Evolutionary conservation across 2,797 vertebrate species (phyloP).

Genomic region (Hemitrygon akajei): DNA sequence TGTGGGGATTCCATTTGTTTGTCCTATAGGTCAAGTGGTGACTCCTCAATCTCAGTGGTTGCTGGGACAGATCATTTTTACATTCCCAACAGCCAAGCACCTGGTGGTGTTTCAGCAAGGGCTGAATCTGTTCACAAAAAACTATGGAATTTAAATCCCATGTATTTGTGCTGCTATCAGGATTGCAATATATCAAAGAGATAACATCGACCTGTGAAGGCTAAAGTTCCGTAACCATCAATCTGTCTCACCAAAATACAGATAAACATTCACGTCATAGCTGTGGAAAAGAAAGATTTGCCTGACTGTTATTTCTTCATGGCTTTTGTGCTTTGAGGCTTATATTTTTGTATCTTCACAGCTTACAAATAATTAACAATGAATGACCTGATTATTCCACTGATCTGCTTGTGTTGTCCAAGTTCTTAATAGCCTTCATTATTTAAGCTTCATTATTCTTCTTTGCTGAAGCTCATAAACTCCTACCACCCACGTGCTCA

Average conservation of each 20-base stretch:
- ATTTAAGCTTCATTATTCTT: not conserved
- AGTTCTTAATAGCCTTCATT: slow-evolving; percentile 14
- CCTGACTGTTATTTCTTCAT: not conserved
- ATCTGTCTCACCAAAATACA: not conserved
- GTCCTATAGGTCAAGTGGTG: not conserved
- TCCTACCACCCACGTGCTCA: too few relatives aligned
- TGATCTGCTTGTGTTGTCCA: not conserved
- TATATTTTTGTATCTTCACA: not conserved
- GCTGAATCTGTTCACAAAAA: not conserved
- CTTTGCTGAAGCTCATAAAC: not conserved
- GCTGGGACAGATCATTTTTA: not conserved
- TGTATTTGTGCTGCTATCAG: not conserved
- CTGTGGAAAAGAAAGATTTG: not conserved
- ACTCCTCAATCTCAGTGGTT: not conserved
- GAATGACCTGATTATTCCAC: not conserved
- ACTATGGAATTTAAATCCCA: not conserved
- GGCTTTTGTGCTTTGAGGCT: not conserved
- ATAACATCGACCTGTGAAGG: not conserved
- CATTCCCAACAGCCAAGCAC: not conserved
- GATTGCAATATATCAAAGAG: too few relatives aligned
- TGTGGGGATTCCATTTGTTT: slow-evolving; percentile 29
- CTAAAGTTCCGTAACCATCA: not conserved
- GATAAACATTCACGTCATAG: not conserved
- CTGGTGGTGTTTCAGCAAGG: not conserved
- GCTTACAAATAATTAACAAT: not conserved